Conservation (phyloP, 2,113 vertebrate species). For the Ellobius talpinus region DNA sequence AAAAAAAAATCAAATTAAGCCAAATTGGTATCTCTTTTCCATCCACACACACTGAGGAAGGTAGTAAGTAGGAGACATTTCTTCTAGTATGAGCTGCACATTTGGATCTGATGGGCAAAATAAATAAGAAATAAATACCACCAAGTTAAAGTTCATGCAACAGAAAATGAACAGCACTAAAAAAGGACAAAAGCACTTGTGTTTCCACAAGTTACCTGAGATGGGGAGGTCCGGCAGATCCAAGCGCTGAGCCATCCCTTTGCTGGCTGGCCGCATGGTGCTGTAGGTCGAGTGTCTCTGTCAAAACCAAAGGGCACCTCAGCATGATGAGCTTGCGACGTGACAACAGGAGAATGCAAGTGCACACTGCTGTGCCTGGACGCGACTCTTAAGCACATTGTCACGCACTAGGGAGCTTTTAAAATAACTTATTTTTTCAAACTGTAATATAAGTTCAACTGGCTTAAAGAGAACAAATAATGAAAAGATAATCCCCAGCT, state of each 20-base stretch:
- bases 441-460: neutral
- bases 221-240: constrained; percentile 88
- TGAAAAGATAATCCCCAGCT: neutral
- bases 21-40: constrained; percentile 46
- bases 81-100: constrained; percentile 62
- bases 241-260: constrained; percentile 77
- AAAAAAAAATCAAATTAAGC: neutral
- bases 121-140: constrained; percentile 53
- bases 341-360: neutral
- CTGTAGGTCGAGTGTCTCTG: constrained; percentile 88
- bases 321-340: neutral
- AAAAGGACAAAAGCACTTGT: neutral
- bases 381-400: neutral
- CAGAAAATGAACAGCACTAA: constrained; percentile 10
- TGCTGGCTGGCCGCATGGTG: constrained; percentile 80
- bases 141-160: constrained; percentile 57
- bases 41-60: constrained; percentile 46
- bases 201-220: constrained; percentile 81
- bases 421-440: constrained; percentile 16
- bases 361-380: neutral
- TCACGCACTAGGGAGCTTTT: neutral
- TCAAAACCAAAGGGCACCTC: constrained; percentile 57
- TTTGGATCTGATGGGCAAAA: constrained; percentile 16
- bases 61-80: neutral
- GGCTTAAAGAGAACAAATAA: neutral